Evolutionary conservation across 2,113 vertebrate species (phyloP), one percentile per base, ranked within the genome.

Genomic region (Notarius quadriscutis): DNA sequence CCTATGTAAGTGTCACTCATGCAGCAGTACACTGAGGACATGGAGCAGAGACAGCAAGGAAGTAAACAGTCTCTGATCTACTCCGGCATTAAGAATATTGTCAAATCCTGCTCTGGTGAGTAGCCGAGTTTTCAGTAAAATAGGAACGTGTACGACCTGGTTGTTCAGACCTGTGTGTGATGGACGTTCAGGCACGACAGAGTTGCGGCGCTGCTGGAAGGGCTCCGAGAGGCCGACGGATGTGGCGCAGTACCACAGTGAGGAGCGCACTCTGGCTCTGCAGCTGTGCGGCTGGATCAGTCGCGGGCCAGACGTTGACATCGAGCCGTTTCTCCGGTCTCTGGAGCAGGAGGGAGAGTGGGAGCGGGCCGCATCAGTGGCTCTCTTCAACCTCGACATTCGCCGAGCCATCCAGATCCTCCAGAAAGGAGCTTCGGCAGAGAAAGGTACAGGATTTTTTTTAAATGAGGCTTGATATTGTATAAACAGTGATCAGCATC

Each of bases 331-430:
- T 92, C 95, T 99, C 87, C 95, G 94, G 60, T 95, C 97, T 0
- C 94, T 99, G 93, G 98, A 99, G 89, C 96, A 97, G 93, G 98
- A 98, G 90, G 95, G 95, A 5, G 97, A 99, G 90, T 99, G 98
- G 98, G 98, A 99, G 87, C 93, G 97, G 82, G 98, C 98, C 0
- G 98, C 98, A 27, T 97, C 98, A 10, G 96, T 99, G 41, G 97
- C 98, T 5, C 96, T 99, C 87, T 99, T 99, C 93, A 99, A 99
- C 92, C 93, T 98, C 93, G 97, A 99, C 92, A 99, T 99, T 92
- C 96, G 98, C 1, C 93, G 97, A 9, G 97, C 98, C 55, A 99
- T 99, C 92, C 97, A 99, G 93, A 99, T 99, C 92, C 95, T 99
- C 86, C 97, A 99, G 91, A 98, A 96, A 94, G 98, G 98, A 51